phyloP scores from a whole-genome alignment of 2,888 invertebrate genomes.

The Nymphalis polychloros region DNA sequence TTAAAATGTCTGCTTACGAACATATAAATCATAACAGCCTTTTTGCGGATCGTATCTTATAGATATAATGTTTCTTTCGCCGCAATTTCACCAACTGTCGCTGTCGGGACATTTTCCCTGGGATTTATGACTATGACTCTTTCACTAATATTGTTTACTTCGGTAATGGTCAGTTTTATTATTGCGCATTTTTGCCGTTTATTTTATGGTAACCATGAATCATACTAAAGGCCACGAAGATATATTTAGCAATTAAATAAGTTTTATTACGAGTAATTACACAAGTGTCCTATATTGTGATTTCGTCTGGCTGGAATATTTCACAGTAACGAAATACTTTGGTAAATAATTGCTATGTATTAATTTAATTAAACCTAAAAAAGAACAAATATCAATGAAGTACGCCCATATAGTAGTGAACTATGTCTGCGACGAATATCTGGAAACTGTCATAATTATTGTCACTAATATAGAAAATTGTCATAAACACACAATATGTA shows the following conservation, averaged over 20 bases:
- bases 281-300: conserved; percentile 11
- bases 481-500: no score
- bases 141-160: conserved; percentile 78
- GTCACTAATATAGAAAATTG: no score
- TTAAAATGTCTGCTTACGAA: conserved; percentile 14
- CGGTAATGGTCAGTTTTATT: conserved; percentile 73
- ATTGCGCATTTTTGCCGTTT: conserved; percentile 65
- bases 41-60: conserved; percentile 35
- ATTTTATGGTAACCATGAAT: conserved; percentile 54
- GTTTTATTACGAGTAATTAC: conserved; percentile 32
- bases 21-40: conserved; percentile 31
- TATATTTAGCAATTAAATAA: conserved; percentile 36
- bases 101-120: conserved; percentile 61
- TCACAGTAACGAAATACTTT: not conserved
- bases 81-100: conserved; percentile 70
- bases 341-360: not conserved
- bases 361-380: no score
- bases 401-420: no score
- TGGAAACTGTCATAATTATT: no score
- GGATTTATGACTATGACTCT: conserved; percentile 72
- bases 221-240: conserved; percentile 33
- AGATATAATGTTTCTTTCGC: conserved; percentile 48
- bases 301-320: not conserved
- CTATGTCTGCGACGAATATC: no score
- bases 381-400: no score